Percentiles rank a stretch among this genome's conserved stretches.
These are phyloP conservation scores for Ptychadena robeensis DNA, from an alignment of 2,797 vertebrate genomes.

Conservation along the genomic window DNA sequence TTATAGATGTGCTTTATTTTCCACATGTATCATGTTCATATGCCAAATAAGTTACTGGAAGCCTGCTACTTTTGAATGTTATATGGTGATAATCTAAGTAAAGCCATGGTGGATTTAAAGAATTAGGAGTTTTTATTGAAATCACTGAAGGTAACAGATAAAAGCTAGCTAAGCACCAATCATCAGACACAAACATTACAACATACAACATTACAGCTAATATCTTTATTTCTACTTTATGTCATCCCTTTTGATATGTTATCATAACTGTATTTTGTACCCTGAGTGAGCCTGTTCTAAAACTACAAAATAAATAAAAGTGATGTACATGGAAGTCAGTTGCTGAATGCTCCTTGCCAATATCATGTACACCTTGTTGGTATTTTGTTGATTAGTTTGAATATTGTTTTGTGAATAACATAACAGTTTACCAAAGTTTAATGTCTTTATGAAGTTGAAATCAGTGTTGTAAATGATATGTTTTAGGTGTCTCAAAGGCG, in stretches of 20 bases:
- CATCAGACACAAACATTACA: no score
- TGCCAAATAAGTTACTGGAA: no score
- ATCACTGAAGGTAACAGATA: no score
- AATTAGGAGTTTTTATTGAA: no score
- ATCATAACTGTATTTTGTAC: not conserved
- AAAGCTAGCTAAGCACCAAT: no score
- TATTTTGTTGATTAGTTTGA: conserved; percentile 36
- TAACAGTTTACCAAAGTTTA: conserved; percentile 9
- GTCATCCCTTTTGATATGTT: not conserved
- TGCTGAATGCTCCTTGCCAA: not conserved
- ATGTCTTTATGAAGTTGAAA: conserved; percentile 21
- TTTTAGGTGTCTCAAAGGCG: not conserved
- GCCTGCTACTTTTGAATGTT: no score
- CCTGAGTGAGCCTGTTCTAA: conserved; percentile 19
- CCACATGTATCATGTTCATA: no score
- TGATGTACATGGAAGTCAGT: conserved; percentile 39
- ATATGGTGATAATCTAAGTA: no score
- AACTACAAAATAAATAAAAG: conserved; percentile 20
- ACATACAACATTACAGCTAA: no score
- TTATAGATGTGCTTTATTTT: no score
- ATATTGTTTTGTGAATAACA: conserved; percentile 33
- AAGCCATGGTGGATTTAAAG: no score
- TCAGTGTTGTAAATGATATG: conserved; percentile 21
- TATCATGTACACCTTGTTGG: conserved; percentile 30
- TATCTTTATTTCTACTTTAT: not conserved